A percentile compares a stretch with the other conserved stretches of the same genome.
Conservation (phyloP, 1,140 invertebrate genomes). For the Trachymyrmex septentrionalis region DNA sequence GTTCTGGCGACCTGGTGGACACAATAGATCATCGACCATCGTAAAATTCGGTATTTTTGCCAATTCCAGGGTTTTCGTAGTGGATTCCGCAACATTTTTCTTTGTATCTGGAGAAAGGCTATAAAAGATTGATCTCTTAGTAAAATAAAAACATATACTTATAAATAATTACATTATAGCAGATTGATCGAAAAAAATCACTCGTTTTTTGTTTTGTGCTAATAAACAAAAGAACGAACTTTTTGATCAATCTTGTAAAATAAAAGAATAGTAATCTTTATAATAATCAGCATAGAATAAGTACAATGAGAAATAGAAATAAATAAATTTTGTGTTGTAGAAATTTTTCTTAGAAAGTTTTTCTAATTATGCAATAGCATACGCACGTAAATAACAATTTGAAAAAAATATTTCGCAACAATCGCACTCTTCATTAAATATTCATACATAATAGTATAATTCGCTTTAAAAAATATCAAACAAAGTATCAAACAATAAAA, state of each 20-base stretch:
- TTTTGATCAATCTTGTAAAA: slow-evolving; percentile 16
- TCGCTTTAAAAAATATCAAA: neutral
- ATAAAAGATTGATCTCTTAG: slow-evolving; percentile 73
- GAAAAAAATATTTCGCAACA: slow-evolving; percentile 3
- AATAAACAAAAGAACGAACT: slow-evolving; percentile 20
- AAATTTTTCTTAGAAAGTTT: neutral
- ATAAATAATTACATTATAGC: slow-evolving; percentile 15
- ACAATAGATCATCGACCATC: slow-evolving; percentile 94
- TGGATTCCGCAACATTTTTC: slow-evolving; percentile 74
- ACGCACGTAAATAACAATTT: neutral
- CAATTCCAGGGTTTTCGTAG: slow-evolving; percentile 82
- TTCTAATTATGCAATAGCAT: neutral
- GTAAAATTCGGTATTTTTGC: slow-evolving; percentile 84
- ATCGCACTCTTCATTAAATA: neutral
- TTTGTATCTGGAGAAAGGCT: slow-evolving; percentile 78
- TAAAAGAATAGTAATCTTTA: neutral
- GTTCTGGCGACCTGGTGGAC: slow-evolving; percentile 90
- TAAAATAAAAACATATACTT: slow-evolving; percentile 41
- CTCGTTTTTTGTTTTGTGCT: neutral
- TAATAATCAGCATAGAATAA: slow-evolving; percentile 6
- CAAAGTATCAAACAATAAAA: neutral
- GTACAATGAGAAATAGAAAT: neutral
- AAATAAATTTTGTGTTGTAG: slow-evolving; percentile 9
- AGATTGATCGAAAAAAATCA: slow-evolving; percentile 11
- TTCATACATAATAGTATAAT: neutral